Evolutionary conservation across 2,113 vertebrate genomes (phyloP).

Genomic region (Naja naja): DNA sequence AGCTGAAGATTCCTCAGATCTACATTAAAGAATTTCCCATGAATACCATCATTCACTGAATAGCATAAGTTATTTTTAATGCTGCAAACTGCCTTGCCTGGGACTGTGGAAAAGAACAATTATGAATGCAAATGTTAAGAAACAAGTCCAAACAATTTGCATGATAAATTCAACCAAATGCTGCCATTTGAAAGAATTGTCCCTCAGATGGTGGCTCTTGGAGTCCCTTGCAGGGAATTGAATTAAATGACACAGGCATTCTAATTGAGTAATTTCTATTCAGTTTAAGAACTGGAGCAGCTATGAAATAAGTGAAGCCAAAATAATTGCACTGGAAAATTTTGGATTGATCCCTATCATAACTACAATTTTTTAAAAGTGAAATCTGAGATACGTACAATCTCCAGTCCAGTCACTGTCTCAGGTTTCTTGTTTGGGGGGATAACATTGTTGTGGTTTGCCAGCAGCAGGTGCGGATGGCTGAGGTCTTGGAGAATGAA

Average conservation of each 20-base stretch:
- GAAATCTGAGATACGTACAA: neutral
- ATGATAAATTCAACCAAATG: neutral
- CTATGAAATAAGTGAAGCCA: neutral
- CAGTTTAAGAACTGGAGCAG: neutral
- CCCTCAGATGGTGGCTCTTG: neutral
- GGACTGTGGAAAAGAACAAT: neutral
- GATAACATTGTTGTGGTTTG: neutral
- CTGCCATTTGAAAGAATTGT: neutral
- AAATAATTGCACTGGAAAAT: neutral
- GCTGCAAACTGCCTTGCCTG: neutral
- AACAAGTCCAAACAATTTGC: neutral
- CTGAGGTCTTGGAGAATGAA: too few relatives aligned
- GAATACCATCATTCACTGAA: neutral
- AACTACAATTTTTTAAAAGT: neutral
- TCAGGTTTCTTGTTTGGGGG: neutral
- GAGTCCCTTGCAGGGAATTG: neutral
- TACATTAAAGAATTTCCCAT: neutral
- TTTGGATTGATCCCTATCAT: neutral
- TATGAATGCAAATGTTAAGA: neutral
- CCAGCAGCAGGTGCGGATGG: too few relatives aligned
- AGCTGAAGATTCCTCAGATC: neutral
- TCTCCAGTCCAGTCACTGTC: neutral
- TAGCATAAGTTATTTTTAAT: neutral
- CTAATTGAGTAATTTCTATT: neutral
- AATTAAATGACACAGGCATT: neutral